phyloP scores from a whole-genome alignment of 2,888 invertebrate species.

The Apamea anceps region DNA sequence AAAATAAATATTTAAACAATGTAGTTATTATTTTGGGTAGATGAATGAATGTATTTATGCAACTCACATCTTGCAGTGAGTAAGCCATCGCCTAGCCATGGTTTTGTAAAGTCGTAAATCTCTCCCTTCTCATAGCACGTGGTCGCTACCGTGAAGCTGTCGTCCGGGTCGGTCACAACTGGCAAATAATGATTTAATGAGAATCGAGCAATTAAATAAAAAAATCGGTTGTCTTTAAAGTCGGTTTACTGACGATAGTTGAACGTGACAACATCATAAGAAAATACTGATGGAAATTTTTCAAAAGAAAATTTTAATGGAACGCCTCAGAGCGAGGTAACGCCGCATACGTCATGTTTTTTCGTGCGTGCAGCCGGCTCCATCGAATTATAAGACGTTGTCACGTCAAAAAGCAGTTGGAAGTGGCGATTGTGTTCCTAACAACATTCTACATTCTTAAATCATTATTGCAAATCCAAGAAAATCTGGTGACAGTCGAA shows the following conservation, averaged over 20 bases:
- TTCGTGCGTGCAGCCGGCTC: no score
- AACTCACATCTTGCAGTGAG: constrained; percentile 80
- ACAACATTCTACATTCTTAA: no score
- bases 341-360: no score
- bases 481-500: background rate
- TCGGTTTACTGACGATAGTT: no score
- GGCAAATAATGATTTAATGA: constrained; percentile 35
- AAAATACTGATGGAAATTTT: no score
- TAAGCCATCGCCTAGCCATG: constrained; percentile 84
- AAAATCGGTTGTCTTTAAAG: no score
- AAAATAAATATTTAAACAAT: background rate
- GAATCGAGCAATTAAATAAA: background rate
- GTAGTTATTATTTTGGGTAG: background rate
- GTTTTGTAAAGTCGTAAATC: constrained; percentile 83
- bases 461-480: no score
- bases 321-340: no score
- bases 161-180: constrained; percentile 85
- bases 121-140: constrained; percentile 81
- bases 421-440: background rate
- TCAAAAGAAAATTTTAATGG: no score
- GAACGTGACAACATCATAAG: no score
- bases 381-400: no score
- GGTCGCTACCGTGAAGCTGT: constrained; percentile 80
- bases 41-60: background rate
- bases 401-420: no score